A percentile compares a stretch with the other conserved stretches of the same genome.
phyloP scores from a whole-genome alignment of 2,888 invertebrate species.

The Marasmarcha lunaedactyla region DNA sequence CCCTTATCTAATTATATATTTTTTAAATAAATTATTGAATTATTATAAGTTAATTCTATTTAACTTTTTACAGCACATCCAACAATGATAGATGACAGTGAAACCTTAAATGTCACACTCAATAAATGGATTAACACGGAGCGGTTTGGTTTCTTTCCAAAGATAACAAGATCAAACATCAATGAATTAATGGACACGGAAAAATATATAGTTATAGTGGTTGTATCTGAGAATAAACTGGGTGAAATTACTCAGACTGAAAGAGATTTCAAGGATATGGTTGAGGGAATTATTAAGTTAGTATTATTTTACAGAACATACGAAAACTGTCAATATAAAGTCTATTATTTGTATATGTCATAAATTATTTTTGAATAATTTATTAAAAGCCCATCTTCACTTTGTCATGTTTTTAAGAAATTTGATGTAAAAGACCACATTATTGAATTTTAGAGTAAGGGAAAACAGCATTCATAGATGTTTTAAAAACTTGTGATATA shows the following conservation, averaged over 20 bases:
- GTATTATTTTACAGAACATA: conserved; percentile 16
- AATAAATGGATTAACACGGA: conserved; percentile 91
- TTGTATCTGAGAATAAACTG: conserved; percentile 89
- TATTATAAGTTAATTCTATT: too few species aligned
- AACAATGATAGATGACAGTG: conserved; percentile 32
- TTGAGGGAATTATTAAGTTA: conserved; percentile 80
- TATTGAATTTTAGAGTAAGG: too few species aligned
- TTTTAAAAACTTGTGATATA: too few species aligned
- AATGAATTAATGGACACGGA: conserved; percentile 86
- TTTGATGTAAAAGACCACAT: too few species aligned
- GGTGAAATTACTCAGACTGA: conserved; percentile 85
- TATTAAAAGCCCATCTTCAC: not conserved
- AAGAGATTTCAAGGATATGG: conserved; percentile 85
- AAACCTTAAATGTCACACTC: conserved; percentile 74
- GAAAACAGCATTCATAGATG: too few species aligned
- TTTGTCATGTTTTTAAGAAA: too few species aligned
- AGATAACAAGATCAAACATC: conserved; percentile 85
- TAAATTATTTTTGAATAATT: not conserved
- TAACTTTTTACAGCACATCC: conserved; percentile 30
- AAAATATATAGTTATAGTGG: conserved; percentile 88
- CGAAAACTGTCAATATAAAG: too few species aligned
- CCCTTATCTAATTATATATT: too few species aligned
- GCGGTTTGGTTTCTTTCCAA: conserved; percentile 89
- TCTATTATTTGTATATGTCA: not conserved
- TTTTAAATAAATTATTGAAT: too few species aligned